Evolutionary conservation across 2,113 vertebrate species (phyloP), one percentile per base, ranked within the genome.

Genomic region (Melanostigma gelatinosum): DNA sequence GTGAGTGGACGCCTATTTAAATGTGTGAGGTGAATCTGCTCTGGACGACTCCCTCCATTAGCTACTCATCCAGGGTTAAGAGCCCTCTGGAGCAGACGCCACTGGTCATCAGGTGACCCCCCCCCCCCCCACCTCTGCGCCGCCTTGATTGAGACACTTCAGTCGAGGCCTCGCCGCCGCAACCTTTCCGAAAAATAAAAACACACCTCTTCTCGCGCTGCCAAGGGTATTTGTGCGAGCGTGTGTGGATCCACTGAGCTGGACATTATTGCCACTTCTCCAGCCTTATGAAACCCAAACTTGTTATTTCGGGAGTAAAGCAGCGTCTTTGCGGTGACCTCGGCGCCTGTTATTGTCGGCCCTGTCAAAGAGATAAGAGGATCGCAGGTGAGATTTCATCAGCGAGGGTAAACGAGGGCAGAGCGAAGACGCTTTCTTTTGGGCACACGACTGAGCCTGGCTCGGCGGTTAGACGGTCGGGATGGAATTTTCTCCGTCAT

Each of bases 11-110:
- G 72, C 73, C 79, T 80, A 81, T 92, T 88, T 84, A 84, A 85
- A 88, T 89, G 24, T 72, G 66, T 86, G 78, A 77, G 69, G 66
- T 78, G 78, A 79, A 81, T 84, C 72, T 75, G 69, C 84, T 81
- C 40, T 54, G 74, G 78, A 89, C 69, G 84, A 85, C 85, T 86
- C 84, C 84, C 79, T 83, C 84, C 73, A 83, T 92, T 90, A 92
- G 86, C 87, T 71, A 87, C 89, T 92, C 82, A 77, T 87, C 80
- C 86, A 66, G 87, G 89, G 89, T 92, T 85, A 88, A 93, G 92
- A 79, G 80, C 82, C 77, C 70, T 72, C 75, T 4, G 80, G 75
- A 80, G 58, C 77, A 76, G 68, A 54, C 36, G 64, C 58, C 55
- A 0, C 24, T 27, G 83, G 72, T 81, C 83, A 76, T 74, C 77